These are phyloP conservation scores for Taphrorychus bicolor DNA, from an alignment of 2,888 invertebrate species.

Conservation along the genomic window DNA sequence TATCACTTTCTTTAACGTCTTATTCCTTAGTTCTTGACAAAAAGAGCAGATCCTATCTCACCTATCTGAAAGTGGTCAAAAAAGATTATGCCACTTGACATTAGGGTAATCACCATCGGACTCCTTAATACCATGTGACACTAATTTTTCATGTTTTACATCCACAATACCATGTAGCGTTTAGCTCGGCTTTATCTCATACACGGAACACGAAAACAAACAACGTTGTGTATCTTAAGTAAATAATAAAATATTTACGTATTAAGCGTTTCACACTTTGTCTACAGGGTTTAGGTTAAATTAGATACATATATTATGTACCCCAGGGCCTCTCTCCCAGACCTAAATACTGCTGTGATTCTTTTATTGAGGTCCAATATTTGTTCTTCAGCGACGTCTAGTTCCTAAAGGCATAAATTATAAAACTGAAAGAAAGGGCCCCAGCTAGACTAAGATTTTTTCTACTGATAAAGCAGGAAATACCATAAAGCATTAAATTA, in stretches of 20 bases:
- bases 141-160: constrained; percentile 22
- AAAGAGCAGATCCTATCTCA: no score
- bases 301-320: constrained; percentile 15
- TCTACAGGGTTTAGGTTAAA: constrained; percentile 24
- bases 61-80: no score
- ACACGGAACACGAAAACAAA: constrained; percentile 32
- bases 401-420: constrained; percentile 28
- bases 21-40: no score
- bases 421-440: no score
- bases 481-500: no score
- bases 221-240: constrained; percentile 27
- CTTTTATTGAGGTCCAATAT: constrained; percentile 11
- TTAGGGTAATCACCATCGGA: no score
- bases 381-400: constrained; percentile 10
- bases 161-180: constrained; percentile 25
- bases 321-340: constrained; percentile 12
- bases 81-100: no score
- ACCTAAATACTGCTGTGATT: constrained; percentile 30
- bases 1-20: no score
- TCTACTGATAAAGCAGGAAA: no score
- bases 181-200: constrained; percentile 32
- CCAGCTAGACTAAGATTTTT: no score
- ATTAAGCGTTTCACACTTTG: constrained; percentile 35
- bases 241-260: constrained; percentile 40
- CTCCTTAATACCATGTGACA: no score